A percentile compares a stretch with the other conserved stretches of the same genome.
Conservation (phyloP, 2,113 vertebrate genomes). For the Pelobates fuscus region DNA sequence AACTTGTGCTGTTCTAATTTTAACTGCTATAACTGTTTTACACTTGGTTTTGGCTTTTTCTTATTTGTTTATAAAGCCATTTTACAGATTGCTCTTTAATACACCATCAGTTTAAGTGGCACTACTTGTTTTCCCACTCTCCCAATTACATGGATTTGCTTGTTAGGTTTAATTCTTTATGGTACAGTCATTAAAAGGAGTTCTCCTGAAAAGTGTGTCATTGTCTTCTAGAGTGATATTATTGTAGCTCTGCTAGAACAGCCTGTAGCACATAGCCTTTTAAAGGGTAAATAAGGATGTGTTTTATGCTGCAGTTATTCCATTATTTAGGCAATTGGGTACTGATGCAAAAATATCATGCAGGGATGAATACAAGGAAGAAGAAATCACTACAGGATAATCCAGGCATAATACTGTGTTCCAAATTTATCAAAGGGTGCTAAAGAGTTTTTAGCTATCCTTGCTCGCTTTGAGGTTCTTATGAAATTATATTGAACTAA, state of each 20-base stretch:
- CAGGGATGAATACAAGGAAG: constrained; percentile 6
- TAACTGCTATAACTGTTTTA: constrained; percentile 32
- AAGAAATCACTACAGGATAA: constrained; percentile 11
- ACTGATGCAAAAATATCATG: constrained; percentile 36
- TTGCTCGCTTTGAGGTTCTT: no score
- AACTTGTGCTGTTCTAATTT: background rate
- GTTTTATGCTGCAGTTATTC: constrained; percentile 32
- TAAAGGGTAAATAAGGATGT: constrained; percentile 39
- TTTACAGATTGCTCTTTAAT: constrained; percentile 44
- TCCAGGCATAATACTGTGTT: constrained; percentile 4
- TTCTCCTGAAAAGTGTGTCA: constrained; percentile 50
- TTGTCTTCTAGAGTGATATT: constrained; percentile 48
- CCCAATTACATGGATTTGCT: constrained; percentile 49
- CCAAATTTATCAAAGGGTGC: constrained; percentile 16
- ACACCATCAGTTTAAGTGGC: constrained; percentile 47
- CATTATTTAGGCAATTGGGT: constrained; percentile 45
- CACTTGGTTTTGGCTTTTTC: constrained; percentile 26
- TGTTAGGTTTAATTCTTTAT: constrained; percentile 51
- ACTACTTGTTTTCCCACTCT: constrained; percentile 48
- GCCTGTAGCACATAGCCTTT: constrained; percentile 37
- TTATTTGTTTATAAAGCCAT: constrained; percentile 20
- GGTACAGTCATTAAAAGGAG: constrained; percentile 43
- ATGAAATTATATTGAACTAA: no score
- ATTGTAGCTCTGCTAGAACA: constrained; percentile 25
- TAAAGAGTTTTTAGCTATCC: no score